Evolutionary conservation across 2,113 vertebrate species (phyloP).

Genomic region (Albula glossodonta): DNA sequence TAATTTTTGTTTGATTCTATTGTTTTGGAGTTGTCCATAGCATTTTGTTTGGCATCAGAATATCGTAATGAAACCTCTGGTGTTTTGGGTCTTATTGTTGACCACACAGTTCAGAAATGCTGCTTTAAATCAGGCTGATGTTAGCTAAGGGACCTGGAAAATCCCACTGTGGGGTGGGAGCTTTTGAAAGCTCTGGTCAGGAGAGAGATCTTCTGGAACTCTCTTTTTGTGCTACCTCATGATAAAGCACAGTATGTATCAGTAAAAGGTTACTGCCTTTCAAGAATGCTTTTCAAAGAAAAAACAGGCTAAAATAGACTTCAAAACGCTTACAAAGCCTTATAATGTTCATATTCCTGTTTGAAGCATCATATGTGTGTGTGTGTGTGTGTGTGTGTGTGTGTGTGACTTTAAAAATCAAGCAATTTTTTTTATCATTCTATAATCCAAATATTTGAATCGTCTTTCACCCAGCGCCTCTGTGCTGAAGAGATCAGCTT

Average conservation of each 20-base stretch:
- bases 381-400: not conserved
- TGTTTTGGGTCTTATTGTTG: not conserved
- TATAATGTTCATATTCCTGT: too few species aligned
- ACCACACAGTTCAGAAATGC: not conserved
- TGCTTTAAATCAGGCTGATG: not conserved
- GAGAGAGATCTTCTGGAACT: not conserved
- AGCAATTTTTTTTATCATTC: not conserved
- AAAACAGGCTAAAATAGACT: not conserved
- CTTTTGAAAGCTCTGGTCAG: not conserved
- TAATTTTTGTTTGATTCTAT: too few species aligned
- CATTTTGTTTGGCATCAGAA: too few species aligned
- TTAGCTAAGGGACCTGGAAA: not conserved
- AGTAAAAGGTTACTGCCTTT: not conserved
- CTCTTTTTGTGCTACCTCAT: not conserved
- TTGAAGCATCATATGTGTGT: not conserved
- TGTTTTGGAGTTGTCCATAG: too few species aligned
- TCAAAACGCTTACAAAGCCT: too few species aligned
- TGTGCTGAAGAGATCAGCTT: not conserved
- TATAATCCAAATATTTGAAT: not conserved
- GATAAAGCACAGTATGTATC: too few species aligned
- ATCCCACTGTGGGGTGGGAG: not conserved
- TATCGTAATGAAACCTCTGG: too few species aligned
- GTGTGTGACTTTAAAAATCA: not conserved
- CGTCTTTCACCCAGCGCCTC: not conserved
- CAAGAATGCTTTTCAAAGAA: not conserved